A percentile compares a stretch with the other conserved stretches of the same genome.
Evolutionary conservation across 1,140 invertebrate species (phyloP).

Genomic region (Neodiprion pinetum): DNA sequence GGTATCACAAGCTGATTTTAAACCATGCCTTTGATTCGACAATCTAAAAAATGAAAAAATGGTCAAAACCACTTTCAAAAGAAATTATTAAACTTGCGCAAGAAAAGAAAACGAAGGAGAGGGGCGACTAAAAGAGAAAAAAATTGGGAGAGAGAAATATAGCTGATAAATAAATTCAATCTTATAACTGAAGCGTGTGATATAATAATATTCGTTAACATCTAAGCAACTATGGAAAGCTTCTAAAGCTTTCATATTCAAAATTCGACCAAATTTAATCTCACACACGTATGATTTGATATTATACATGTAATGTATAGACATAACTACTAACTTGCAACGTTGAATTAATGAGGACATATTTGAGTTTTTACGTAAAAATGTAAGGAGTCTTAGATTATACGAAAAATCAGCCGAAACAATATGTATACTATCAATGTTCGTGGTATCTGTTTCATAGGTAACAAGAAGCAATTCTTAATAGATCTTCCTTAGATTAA

Average conservation of each 20-base stretch:
- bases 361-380: no score
- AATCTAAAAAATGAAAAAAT: background rate
- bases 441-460: background rate
- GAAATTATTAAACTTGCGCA: background rate
- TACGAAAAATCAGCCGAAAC: background rate
- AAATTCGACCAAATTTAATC: background rate
- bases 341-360: background rate
- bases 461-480: background rate
- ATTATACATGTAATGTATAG: background rate
- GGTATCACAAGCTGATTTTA: background rate
- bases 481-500: background rate
- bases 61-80: background rate
- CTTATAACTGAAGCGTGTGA: background rate
- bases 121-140: no score
- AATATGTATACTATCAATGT: background rate
- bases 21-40: background rate
- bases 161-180: background rate
- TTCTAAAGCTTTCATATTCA: background rate
- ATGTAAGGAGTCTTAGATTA: no score
- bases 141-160: no score
- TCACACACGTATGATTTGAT: background rate
- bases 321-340: background rate
- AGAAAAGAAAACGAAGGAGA: no score
- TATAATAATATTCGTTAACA: background rate
- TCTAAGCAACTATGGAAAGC: background rate